Base-by-base conservation (phyloP, 1,140 invertebrate species). In the Plutomurus gul region DNA sequence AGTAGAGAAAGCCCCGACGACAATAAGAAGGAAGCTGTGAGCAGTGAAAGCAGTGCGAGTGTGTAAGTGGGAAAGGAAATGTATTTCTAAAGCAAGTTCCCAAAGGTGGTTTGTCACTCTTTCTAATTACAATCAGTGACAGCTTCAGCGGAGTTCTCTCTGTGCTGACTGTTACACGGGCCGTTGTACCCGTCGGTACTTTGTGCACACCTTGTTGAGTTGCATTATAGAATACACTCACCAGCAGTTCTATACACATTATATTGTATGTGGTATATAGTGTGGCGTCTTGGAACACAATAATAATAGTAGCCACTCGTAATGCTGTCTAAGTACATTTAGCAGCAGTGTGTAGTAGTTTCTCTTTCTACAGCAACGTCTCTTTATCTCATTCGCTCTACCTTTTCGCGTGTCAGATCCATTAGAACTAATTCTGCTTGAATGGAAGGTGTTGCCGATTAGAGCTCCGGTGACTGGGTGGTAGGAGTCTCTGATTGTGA, bases 111-210 rank as follows among this genome's bases (percentile, higher is more conserved):
- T 65, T 65, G 56, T 65, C 56, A 65, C 56, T 65, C 56, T 65
- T 65, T 65, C 56, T 65, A 65, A 65, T 65, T 65, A 65, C 56
- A 65, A 65, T 65, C 56, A 65, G 56, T 65, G 56, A 65, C 56
- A 65, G 56, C 56, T 65, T 65, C 30, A 65, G 13, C 56, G 36
- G 56, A 20, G 18, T n/a, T 65, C 56, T 65, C 56, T 25, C 36
- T 30, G 30, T 65, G 30, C 51, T 30, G 22, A 25, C 22, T n/a
- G 46, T 11, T 30, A 65, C 10, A 65, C 47, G 18, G n/a, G 8
- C 46, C 20, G 6, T 49, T 11, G 56, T 65, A 65, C n/a, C n/a
- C n/a, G n/a, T n/a, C n/a, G n/a, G n/a, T n/a, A n/a, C n/a, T n/a
- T n/a, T n/a, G n/a, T n/a, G n/a, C n/a, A n/a, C 56, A 65, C 56